Evolutionary conservation across 1,140 invertebrate species (phyloP), one percentile per base, ranked within the genome.

Genomic region (Drosophila chauvacae): DNA sequence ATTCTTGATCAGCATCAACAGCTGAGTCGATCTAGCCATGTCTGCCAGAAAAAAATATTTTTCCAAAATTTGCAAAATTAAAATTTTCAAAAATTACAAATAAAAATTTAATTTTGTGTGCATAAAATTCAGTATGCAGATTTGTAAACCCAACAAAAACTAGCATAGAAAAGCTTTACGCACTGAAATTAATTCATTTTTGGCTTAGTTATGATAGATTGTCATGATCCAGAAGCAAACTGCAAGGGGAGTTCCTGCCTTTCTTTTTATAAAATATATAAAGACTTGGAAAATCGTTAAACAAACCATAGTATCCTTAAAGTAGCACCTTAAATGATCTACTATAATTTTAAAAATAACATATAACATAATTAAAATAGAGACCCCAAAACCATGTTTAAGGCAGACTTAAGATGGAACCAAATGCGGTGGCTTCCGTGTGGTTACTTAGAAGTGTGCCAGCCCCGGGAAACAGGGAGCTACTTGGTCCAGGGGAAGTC

Each of bases 351-450:
- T 0, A 6, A 1, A 50, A n/a, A 18, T 18, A 0, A 50, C 11
- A 18, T 18, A 0, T 18, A 18, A 30, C 0, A 13, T 11, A 7
- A 3, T 3, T 0, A 11, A 7, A n/a, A 50, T 4, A 18, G 3
- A 11, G 9, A 18, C 0, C 1, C 11, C 13, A 23, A 23, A 23
- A 3, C 51, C 3, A 3, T 5, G 30, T 33, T 16, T 20, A 3
- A 23, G 13, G 3, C 3, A 9, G n/a, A 10, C 41, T 44, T 7
- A 23, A 16, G 13, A 23, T 26, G 23, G 7, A 26, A 0, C 45
- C 45, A 4, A 42, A 13, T 35, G 41, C 56, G 28, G 20, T 18
- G 62, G 18, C 64, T 28, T 68, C 20, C 16, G 16, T 13, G 18
- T 68, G 45, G 61, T n/a, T 41, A 13, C 33, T 37, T 2, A 48